Evolutionary conservation across 2,797 vertebrate species (phyloP), one percentile per base, ranked within the genome.

Genomic region (Tympanoctomys barrerae): DNA sequence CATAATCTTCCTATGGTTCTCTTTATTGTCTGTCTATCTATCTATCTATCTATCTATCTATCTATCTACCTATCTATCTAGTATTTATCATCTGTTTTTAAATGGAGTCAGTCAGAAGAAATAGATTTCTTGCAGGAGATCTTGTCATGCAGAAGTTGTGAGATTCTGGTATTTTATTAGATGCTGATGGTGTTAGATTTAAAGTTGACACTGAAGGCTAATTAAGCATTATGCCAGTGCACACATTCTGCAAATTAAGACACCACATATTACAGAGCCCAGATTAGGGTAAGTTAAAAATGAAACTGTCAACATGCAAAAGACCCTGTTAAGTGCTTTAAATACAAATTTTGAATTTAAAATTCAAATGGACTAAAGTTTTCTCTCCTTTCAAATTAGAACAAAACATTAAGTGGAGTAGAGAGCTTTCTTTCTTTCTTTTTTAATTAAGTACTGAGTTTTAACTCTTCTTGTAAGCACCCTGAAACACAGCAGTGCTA

Each of bases 331-430:
- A 90, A 85, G 84, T 42, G 91, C 91, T 91, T 95, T 96, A 95
- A 96, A 95, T 87, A 95, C 87, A 95, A 78, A 95, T 90, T 95
- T 79, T 66, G 68, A 94, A 96, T 96, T 96, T 96, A 93, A 97
- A 97, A 97, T 96, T 94, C 91, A 97, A 96, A 97, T 95, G 13
- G 64, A 0, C 39, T 84, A 64, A 94, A 94, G 87, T n/a, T 86
- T 91, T 87, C 24, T 80, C 92, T 83, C 49, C 87, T 94, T 91
- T 73, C 66, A 75, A 75, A 42, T 52, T 91, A 64, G 75, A 93
- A 84, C 91, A 52, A 73, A 91, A 96, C 93, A 93, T 86, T 86
- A 92, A 90, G 78, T 78, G 95, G 46, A 42, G 22, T 52, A 11
- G 61, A 91, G 75, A 49, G 19, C 49, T 95, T 87, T 89, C 18